Conservation (phyloP, 2,888 invertebrate species). For the Eristalis arbustorum region DNA sequence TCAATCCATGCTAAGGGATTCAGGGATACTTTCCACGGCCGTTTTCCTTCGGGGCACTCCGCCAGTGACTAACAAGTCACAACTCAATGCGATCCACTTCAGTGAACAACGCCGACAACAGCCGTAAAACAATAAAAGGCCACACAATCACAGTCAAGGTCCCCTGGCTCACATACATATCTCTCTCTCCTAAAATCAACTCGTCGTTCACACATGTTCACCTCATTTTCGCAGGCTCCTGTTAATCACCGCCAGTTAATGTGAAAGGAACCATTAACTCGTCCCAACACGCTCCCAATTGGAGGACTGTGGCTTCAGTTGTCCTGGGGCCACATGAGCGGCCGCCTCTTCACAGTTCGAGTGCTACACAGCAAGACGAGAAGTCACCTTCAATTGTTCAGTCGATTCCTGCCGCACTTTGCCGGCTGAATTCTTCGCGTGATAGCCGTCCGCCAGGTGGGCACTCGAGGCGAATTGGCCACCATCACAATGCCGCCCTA, state of each 20-base stretch:
- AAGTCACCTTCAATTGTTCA: slow-evolving; percentile 3
- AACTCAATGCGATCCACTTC: too few species aligned
- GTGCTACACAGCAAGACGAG: not conserved
- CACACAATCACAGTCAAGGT: not conserved
- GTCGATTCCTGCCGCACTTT: slow-evolving; percentile 10
- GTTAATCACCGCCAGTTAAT: not conserved
- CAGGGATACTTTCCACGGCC: not conserved
- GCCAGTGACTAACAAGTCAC: not conserved
- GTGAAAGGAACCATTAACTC: not conserved
- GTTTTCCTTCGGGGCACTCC: not conserved
- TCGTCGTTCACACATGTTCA: not conserved
- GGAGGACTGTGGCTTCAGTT: not conserved
- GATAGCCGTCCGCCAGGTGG: slow-evolving; percentile 10
- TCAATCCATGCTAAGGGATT: too few species aligned
- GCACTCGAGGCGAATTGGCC: slow-evolving; percentile 24
- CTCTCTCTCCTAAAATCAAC: not conserved
- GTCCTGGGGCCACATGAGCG: not conserved
- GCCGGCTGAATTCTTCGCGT: slow-evolving; percentile 11
- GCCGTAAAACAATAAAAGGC: not conserved
- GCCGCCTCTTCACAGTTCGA: slow-evolving; percentile 10
- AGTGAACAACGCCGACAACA: not conserved
- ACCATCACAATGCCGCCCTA: slow-evolving; percentile 19
- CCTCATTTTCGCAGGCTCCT: not conserved
- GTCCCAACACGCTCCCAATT: not conserved
- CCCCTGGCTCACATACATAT: not conserved